These are phyloP conservation scores for Meteorus cinctellus DNA, from an alignment of 2,888 invertebrate species.

Conservation along the genomic window DNA sequence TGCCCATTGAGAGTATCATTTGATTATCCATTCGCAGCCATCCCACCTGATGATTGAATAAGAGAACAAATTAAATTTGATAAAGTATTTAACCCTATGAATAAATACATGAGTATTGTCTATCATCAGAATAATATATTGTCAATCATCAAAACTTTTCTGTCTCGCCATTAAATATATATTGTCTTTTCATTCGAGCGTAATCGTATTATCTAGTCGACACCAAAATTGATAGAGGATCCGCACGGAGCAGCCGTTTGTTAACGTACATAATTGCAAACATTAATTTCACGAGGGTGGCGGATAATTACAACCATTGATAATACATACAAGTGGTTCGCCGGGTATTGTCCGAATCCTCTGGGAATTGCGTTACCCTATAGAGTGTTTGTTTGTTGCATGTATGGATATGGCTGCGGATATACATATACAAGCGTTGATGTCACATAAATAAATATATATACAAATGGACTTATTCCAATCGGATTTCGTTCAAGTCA, in stretches of 20 bases:
- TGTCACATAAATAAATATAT: not conserved
- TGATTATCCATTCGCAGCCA: constrained; percentile 86
- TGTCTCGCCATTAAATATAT: not conserved
- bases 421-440: not conserved
- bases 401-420: not conserved
- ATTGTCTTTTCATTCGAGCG: constrained; percentile 25
- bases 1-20: constrained; percentile 83
- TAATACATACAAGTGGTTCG: constrained; percentile 43
- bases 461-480: not conserved
- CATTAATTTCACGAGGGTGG: constrained; percentile 41
- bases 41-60: constrained; percentile 77
- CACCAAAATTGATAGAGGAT: constrained; percentile 36
- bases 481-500: not conserved
- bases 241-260: constrained; percentile 39
- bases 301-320: constrained; percentile 46
- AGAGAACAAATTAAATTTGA: not conserved
- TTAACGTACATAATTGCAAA: constrained; percentile 42
- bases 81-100: constrained; percentile 4
- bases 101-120: not conserved
- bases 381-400: constrained; percentile 8
- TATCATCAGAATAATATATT: not conserved
- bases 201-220: constrained; percentile 8
- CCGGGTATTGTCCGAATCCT: constrained; percentile 36
- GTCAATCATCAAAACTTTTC: constrained; percentile 1
- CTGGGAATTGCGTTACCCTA: constrained; percentile 31